These are phyloP conservation scores for Drosophila longiperda DNA, from an alignment of 2,888 invertebrate genomes.

Conservation along the genomic window DNA sequence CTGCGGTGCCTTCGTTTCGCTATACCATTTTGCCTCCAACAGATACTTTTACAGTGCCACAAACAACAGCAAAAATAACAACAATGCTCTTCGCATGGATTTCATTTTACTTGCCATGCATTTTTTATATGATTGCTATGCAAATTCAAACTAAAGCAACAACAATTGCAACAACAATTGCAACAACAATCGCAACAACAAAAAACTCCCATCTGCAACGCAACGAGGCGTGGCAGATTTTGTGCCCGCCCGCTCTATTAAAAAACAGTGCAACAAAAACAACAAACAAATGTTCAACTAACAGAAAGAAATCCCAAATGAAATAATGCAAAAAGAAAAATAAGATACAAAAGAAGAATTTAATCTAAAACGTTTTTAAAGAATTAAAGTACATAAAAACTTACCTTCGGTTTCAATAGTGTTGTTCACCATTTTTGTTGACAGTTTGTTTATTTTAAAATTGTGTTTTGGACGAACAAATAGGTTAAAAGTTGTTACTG, in stretches of 20 bases:
- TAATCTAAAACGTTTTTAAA: slow-evolving; percentile 10
- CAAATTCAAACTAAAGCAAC: slow-evolving; percentile 53
- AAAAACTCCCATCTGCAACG: slow-evolving; percentile 51
- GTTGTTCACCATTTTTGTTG: slow-evolving; percentile 64
- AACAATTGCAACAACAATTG: slow-evolving; percentile 33
- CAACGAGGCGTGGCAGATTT: slow-evolving; percentile 71
- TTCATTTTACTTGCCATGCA: slow-evolving; percentile 57
- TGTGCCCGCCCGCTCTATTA: slow-evolving; percentile 53
- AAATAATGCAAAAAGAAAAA: slow-evolving; percentile 4
- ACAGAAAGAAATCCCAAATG: slow-evolving; percentile 22
- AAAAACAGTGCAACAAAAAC: slow-evolving; percentile 34
- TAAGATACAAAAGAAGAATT: slow-evolving; percentile 3
- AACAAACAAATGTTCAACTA: slow-evolving; percentile 33
- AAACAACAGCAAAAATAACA: slow-evolving; percentile 31
- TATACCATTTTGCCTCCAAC: slow-evolving; percentile 44
- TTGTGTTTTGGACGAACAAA: slow-evolving; percentile 3
- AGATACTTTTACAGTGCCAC: slow-evolving; percentile 56
- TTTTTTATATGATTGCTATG: slow-evolving; percentile 69
- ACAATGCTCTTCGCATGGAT: slow-evolving; percentile 64
- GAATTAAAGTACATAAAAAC: slow-evolving; percentile 17
- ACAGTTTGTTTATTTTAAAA: neutral
- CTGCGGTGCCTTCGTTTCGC: slow-evolving; percentile 34
- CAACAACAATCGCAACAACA: slow-evolving; percentile 28
- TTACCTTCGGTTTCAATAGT: slow-evolving; percentile 63
- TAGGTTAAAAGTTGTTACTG: slow-evolving; percentile 13